Evolutionary conservation across 2,888 invertebrate species (phyloP), one percentile per base, ranked within the genome.

Genomic region (Yponomeuta plumbellus): DNA sequence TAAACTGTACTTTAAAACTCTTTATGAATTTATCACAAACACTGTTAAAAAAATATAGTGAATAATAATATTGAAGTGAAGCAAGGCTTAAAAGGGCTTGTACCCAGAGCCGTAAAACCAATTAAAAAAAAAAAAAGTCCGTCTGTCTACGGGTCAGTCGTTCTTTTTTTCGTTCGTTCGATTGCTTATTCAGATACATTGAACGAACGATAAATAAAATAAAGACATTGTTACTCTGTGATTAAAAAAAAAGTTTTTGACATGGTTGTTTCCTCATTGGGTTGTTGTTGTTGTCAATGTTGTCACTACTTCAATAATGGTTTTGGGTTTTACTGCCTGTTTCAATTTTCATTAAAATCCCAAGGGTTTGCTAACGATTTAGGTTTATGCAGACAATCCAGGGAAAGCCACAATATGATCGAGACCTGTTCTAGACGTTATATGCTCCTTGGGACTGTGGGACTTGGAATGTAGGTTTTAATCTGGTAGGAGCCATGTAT

Each of bases 381-480:
- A 52, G 44, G 44, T 17, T 52, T 52, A 13, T 5, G 17, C 44
- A 13, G 44, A 8, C 44, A 52, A 8, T 17, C 44, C 44, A 52
- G 5, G 13, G 1, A 52, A 52, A 3, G 44, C 44, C 17, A 3
- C 44, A 80, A 72, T 80, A 97, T 97, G 96, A 94, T 97, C 76
- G 97, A 97, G 84, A 94, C 95, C 70, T 97, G 96, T 82, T 95
- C 96, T 23, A 95, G 95, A 80, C 94, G 94, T 82, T 96, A 95
- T 76, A 97, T 97, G 97, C 86, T 96, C 65, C 84, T 96, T 69
- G 96, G 95, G 65, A 94, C 96, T 70, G 93, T 95, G 70, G 92
- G 94, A 74, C 88, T 97, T 72, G 96, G 95, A 85, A 91, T 95
- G 94, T 96, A 91, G 92, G 95, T 93, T 69, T 64, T 67, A 63